Conservation (phyloP, 2,888 invertebrate species). For the Amorpha juglandis region DNA sequence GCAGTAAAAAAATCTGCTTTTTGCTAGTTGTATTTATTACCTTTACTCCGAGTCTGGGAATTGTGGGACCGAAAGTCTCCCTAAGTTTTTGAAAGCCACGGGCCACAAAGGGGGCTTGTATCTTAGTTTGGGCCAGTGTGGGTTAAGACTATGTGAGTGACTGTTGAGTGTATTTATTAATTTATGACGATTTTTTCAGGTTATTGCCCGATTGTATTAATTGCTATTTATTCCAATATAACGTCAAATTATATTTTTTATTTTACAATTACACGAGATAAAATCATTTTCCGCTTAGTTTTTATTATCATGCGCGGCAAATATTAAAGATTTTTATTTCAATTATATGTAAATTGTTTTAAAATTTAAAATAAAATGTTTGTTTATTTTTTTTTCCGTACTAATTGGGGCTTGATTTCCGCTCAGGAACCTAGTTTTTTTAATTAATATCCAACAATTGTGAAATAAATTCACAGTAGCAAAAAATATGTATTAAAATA, state of each 20-base stretch:
- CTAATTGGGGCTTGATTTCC: slow-evolving; percentile 2
- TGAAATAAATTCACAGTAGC: neutral
- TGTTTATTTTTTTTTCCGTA: neutral
- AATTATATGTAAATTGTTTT: slow-evolving; percentile 4
- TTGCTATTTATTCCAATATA: no score
- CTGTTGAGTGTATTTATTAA: no score
- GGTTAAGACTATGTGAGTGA: no score
- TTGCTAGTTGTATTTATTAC: no score
- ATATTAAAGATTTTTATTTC: neutral
- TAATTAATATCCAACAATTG: neutral
- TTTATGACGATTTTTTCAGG: no score
- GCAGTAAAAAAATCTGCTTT: no score
- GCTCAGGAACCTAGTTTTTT: neutral
- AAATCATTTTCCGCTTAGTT: neutral
- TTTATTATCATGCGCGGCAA: neutral
- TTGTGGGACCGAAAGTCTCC: no score
- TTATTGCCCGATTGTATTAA: no score
- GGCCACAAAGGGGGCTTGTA: no score
- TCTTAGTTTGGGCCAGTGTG: no score
- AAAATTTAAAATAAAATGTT: neutral
- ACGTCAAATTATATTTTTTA: neutral
- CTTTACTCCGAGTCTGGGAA: no score
- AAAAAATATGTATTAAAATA: neutral
- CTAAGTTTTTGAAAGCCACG: no score
- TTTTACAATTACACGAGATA: neutral